These are phyloP conservation scores for Ariopsis seemanni DNA, from an alignment of 2,113 vertebrate species.

Conservation along the genomic window DNA sequence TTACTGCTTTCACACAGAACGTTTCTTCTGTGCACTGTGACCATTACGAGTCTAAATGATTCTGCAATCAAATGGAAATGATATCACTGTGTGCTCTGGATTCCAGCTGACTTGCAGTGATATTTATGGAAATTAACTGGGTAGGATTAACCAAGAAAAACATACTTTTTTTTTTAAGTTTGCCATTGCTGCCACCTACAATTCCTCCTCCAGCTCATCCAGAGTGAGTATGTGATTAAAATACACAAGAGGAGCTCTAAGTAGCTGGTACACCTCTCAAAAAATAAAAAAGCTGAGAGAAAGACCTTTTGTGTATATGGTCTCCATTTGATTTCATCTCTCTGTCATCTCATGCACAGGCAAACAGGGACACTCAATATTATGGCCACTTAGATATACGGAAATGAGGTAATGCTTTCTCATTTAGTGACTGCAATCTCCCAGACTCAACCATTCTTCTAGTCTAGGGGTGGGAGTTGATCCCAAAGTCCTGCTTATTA, in stretches of 20 bases:
- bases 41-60: neutral
- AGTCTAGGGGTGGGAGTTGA: constrained; percentile 5
- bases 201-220: constrained; percentile 15
- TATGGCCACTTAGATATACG: neutral
- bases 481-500: neutral
- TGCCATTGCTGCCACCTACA: neutral
- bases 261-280: neutral
- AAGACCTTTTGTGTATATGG: neutral
- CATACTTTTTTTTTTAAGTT: neutral
- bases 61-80: neutral
- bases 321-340: neutral
- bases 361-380: constrained; percentile 9
- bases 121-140: neutral
- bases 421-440: constrained; percentile 8
- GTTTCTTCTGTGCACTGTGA: neutral
- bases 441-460: constrained; percentile 8
- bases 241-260: constrained; percentile 6
- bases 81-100: neutral
- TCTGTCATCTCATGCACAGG: neutral
- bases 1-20: neutral
- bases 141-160: neutral
- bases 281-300: neutral
- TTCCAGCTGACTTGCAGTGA: neutral
- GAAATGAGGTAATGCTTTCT: constrained; percentile 17
- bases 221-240: neutral